Conservation (phyloP, 2,113 vertebrate species). For the Phrynocephalus versicolor region DNA sequence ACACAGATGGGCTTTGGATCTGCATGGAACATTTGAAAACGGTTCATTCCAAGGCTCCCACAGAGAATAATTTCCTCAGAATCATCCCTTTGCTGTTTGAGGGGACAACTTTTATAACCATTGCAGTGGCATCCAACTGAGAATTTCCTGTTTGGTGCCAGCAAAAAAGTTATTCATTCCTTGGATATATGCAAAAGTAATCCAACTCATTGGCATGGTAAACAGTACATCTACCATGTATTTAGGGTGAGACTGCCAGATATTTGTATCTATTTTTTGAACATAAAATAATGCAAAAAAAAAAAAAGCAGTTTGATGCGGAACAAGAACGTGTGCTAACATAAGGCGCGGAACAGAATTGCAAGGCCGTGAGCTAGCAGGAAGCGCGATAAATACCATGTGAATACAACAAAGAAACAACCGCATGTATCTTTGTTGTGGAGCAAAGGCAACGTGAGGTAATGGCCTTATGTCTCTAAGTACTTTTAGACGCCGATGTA, state of each 20-base stretch:
- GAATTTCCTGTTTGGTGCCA: accelerated
- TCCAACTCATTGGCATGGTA: not conserved
- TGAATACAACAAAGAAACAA: too few relatives aligned
- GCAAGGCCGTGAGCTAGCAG: too few relatives aligned
- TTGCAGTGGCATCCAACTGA: conserved; percentile 1
- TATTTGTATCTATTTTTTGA: too few relatives aligned
- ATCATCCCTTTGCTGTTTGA: not conserved
- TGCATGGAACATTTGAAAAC: not conserved
- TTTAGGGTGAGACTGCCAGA: too few relatives aligned
- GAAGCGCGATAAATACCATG: too few relatives aligned
- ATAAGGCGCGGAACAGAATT: too few relatives aligned
- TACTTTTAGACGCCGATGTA: not conserved
- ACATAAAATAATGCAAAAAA: too few relatives aligned
- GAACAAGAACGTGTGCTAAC: too few relatives aligned
- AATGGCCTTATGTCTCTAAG: not conserved
- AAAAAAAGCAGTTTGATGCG: too few relatives aligned
- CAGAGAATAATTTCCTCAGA: conserved; percentile 8
- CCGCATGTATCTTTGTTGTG: too few relatives aligned
- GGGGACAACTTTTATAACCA: not conserved
- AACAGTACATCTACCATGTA: not conserved
- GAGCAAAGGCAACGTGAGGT: too few relatives aligned
- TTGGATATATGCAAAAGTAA: not conserved
- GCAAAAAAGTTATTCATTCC: not conserved
- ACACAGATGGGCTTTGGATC: not conserved
- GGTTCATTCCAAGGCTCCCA: not conserved